Conservation (phyloP, 2,113 vertebrate species). For the Mastomys coucha region DNA sequence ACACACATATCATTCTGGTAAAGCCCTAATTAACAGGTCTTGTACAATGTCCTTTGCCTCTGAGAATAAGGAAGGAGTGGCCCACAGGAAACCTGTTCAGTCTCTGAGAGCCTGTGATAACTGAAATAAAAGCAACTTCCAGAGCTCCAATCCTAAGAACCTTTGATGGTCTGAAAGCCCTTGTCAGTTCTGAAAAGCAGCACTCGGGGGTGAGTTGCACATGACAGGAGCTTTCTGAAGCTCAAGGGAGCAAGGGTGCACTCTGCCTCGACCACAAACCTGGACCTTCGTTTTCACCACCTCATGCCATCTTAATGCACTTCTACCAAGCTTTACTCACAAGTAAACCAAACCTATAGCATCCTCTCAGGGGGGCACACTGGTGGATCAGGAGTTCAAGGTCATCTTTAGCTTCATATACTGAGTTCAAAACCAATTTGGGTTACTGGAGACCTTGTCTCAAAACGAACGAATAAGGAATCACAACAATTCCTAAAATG, state of each 20-base stretch:
- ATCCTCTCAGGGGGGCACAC: not conserved
- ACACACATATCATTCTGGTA: not conserved
- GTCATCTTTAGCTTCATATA: too few relatives aligned
- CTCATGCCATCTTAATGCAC: not conserved
- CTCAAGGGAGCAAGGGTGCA: not conserved
- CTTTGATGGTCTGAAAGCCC: conserved; percentile 4
- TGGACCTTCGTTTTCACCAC: not conserved
- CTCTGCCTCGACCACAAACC: not conserved
- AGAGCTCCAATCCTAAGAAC: conserved; percentile 46
- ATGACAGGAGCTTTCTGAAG: not conserved
- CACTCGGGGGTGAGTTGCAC: not conserved
- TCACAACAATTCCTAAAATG: not conserved
- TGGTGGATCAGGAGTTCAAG: not conserved
- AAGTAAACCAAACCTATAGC: not conserved
- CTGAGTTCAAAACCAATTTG: not conserved
- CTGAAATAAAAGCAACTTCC: conserved; percentile 10
- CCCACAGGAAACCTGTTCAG: conserved; percentile 2
- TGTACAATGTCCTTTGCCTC: not conserved
- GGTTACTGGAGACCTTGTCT: not conserved
- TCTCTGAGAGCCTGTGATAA: not conserved
- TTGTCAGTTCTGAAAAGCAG: not conserved
- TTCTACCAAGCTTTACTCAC: not conserved
- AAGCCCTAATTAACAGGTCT: not conserved
- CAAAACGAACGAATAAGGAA: not conserved
- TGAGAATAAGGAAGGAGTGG: not conserved